Base-by-base conservation (phyloP, 1,140 invertebrate genomes). In the Varroa destructor region DNA sequence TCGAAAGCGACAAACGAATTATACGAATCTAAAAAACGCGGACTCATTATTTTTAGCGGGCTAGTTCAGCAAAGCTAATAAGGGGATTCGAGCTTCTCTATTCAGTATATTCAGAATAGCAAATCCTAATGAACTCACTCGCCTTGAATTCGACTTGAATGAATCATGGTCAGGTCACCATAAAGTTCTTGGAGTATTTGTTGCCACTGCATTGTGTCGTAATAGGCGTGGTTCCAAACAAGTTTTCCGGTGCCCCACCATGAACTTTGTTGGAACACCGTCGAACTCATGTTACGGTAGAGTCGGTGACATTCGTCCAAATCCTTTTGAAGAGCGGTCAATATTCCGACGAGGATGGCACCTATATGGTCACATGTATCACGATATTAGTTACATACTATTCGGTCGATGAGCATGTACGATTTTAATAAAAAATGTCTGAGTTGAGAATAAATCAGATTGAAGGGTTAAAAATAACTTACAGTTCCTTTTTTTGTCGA, bases 131-230 rank as follows among this genome's bases (percentile, higher is more conserved):
- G 25, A 25, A 25, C 25, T 25, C 25, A 25, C 72, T 83, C 80
- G 72, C 82, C 79, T 54, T 79, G 76, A 75, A 86, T 83, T 70
- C 84, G 81, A 43, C 83, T 79, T 42, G 85, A 85, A 76, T 87
- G 84, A 56, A 89, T 87, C 43, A 92, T 80, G 42, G 81, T 80
- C 58, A 79, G 83, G 71, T 87, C 85, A 6, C 87, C 86, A 42
- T 43, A 90, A 78, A 77, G 87, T 83, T 72, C 55, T 61, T 70
- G 85, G 1, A 97, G 79, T 75, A 95, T 84, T 75, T 86, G 82
- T 78, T 93, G 89, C 89, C 89, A 96, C 1, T 87, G 81, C 0
- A 84, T 82, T 0, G 91, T 91, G 77, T 95, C 89, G 80, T 96
- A 95, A 80, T 93, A 95, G 0, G 89, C 87, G 79, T 94, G 90